Percentiles rank a stretch among this genome's conserved stretches.
phyloP scores from a whole-genome alignment of 2,113 vertebrate species.

The Mesitornis unicolor region DNA sequence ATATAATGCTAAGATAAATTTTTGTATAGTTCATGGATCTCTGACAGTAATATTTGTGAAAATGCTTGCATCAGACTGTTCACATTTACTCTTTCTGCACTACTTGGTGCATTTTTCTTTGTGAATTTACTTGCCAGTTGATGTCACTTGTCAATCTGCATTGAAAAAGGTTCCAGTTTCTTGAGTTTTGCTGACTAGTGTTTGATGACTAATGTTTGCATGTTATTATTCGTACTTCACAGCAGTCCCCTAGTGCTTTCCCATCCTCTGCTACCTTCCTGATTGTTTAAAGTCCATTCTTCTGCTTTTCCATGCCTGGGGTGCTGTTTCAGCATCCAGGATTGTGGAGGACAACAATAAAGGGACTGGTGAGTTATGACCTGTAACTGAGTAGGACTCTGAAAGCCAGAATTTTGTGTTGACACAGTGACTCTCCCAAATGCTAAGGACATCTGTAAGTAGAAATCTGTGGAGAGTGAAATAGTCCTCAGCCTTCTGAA shows the following conservation, averaged over 20 bases:
- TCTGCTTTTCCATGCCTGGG: rapidly evolving
- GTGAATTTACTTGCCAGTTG: background rate
- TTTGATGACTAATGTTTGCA: background rate
- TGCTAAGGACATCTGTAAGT: background rate
- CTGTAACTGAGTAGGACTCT: background rate
- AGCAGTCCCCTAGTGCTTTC: background rate
- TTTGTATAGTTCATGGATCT: background rate
- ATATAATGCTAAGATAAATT: background rate
- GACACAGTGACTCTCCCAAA: background rate
- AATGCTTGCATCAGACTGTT: background rate
- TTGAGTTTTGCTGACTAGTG: background rate
- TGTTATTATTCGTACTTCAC: background rate
- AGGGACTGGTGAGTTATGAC: background rate
- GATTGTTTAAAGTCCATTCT: background rate
- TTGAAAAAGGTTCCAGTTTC: background rate
- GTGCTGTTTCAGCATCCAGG: background rate
- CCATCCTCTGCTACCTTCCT: background rate
- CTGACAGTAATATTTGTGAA: background rate
- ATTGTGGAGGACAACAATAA: background rate
- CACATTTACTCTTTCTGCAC: background rate
- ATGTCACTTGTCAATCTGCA: background rate
- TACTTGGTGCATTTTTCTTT: background rate
- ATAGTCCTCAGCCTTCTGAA: background rate
- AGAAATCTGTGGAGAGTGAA: background rate
- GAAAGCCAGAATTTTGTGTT: background rate